Base-by-base conservation (phyloP, 2,888 invertebrate genomes). In the Diadromus collaris region DNA sequence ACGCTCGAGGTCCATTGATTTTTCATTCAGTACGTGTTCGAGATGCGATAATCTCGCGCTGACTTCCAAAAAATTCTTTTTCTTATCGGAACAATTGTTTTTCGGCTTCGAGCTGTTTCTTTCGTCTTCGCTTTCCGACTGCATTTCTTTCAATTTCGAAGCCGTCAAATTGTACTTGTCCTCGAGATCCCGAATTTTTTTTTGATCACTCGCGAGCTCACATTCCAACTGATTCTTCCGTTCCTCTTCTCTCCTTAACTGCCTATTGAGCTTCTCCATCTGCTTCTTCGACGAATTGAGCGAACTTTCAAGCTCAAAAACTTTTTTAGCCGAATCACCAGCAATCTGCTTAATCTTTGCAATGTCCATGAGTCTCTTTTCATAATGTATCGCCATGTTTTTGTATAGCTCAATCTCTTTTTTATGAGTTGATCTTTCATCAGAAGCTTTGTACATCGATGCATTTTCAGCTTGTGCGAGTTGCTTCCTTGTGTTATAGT, bases 231-330 rank as follows among this genome's bases (percentile, higher is more conserved):
- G 94, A 79, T 93, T 93, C 85, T 94, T 95, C 9, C 94, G 91
- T 86, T 95, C 95, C 83, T 95, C 95, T 83, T 96, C 95, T 85
- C 95, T 94, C 83, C 94, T 94, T 24, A 95, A 92, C 85, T 95
- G 94, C 86, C 94, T 94, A 87, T 94, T 95, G 63, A 96, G 91
- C 86, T 95, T 95, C 67, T 96, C 95, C 87, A 96, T 93, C 88
- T 96, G 94, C 86, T 95, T 95, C 86, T 95, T 95, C 0, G 95
- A 96, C 7, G 94, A 93, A 86, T 94, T 94, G 3, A 96, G 91
- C 83, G 95, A 96, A 78, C 93, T 94, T 88, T 96, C 95, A 81
- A 96, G 92, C 86, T 95, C 95, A 84, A 94, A 92, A 9, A 96
- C 93, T 87, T 95, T 95, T 86, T 94, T 93, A 1, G 92, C 90